Conservation (phyloP, 2,888 invertebrate species). For the Drosophila niveifrons region DNA sequence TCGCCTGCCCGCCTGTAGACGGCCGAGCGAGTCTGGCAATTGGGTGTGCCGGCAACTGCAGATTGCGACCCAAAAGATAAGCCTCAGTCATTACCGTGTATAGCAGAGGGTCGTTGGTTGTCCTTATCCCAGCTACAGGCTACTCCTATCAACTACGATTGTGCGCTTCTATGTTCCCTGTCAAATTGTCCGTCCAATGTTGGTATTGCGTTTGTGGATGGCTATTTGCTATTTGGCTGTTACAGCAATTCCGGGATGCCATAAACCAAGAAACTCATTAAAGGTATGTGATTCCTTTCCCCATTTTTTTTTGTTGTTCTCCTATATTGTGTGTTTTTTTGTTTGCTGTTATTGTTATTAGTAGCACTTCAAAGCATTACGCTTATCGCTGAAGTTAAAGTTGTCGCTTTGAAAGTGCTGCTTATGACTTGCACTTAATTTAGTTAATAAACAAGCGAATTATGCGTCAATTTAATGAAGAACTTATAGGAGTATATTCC, state of each 20-base stretch:
- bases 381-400: constrained; percentile 18
- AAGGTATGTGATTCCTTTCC: constrained; percentile 23
- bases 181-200: constrained; percentile 27
- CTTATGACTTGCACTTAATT: constrained; percentile 5
- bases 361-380: constrained; percentile 33
- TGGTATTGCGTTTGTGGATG: constrained; percentile 28
- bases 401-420: constrained; percentile 1
- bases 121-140: constrained; percentile 38
- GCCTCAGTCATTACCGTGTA: constrained; percentile 77
- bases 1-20: constrained; percentile 42
- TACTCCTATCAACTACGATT: constrained; percentile 7
- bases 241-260: constrained; percentile 31
- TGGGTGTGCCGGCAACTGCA: constrained; percentile 59
- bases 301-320: neutral
- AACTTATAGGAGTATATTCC: neutral
- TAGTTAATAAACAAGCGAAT: neutral
- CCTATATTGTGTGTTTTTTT: constrained; percentile 6
- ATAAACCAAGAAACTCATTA: constrained; percentile 51
- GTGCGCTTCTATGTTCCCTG: constrained; percentile 17
- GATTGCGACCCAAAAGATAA: constrained; percentile 71
- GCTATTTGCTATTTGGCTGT: constrained; percentile 36
- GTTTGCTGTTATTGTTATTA: constrained; percentile 46
- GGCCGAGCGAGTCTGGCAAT: constrained; percentile 26
- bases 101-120: constrained; percentile 38
- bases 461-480: neutral